Evolutionary conservation across 2,797 vertebrate species (phyloP).

Genomic region (Cygnus olor): DNA sequence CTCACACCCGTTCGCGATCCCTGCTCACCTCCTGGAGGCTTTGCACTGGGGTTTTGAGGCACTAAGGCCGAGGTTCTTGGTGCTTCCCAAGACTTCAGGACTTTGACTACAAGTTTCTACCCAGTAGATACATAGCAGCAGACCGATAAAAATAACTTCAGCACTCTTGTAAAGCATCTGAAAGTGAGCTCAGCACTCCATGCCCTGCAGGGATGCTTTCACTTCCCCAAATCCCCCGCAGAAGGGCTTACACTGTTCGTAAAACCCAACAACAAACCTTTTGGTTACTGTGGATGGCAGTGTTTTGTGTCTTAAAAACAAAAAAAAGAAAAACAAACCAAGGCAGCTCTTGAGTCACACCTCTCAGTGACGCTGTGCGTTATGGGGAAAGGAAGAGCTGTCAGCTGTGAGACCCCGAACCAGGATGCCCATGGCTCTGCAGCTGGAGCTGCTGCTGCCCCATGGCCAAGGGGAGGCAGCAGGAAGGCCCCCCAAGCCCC

Average conservation of each 20-base stretch:
- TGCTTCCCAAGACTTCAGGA: too few species aligned
- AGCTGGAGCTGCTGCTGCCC: not conserved
- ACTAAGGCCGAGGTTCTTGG: not conserved
- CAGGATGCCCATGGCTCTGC: not conserved
- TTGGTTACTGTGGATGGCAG: not conserved
- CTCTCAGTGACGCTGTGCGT: not conserved
- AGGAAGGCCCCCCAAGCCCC: not conserved
- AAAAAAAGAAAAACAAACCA: not conserved
- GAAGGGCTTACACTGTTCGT: not conserved
- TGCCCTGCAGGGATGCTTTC: not conserved
- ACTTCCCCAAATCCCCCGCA: not conserved
- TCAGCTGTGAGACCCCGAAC: not conserved
- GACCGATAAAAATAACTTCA: not conserved
- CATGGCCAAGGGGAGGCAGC: not conserved
- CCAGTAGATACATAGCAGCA: not conserved
- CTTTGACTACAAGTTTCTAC: not conserved
- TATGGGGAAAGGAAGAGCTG: rapidly evolving
- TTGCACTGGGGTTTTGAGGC: not conserved
- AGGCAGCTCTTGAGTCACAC: too few species aligned
- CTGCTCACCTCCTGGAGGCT: not conserved
- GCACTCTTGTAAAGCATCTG: not conserved
- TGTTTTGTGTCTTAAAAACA: not conserved
- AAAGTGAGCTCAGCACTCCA: not conserved
- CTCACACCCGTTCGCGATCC: not conserved
- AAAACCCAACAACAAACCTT: not conserved